Conservation (phyloP, 2,888 invertebrate species). For the Netelia fuscicornis region DNA sequence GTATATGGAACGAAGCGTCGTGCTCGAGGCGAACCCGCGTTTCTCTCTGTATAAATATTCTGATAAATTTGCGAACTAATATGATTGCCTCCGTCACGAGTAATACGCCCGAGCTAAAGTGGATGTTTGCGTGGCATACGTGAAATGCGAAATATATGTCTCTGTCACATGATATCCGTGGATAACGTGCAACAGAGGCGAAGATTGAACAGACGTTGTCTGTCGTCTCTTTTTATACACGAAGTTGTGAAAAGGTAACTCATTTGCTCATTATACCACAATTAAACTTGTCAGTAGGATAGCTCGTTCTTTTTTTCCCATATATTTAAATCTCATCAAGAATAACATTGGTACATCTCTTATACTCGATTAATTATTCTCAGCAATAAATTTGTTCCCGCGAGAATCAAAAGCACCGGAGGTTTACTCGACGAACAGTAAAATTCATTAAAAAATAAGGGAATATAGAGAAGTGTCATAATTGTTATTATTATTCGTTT, state of each 20-base stretch:
- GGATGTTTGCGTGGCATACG: conserved; percentile 61
- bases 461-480: no score
- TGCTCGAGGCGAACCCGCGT: background rate
- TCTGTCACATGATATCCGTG: background rate
- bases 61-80: conserved; percentile 80
- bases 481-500: background rate
- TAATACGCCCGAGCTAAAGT: conserved; percentile 72
- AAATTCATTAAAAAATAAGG: background rate
- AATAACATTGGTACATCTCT: conserved; percentile 4
- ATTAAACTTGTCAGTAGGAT: conserved; percentile 4
- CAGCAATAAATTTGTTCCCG: background rate
- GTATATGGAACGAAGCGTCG: background rate
- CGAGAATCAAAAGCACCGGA: no score
- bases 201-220: conserved; percentile 10
- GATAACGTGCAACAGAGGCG: background rate
- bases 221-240: background rate
- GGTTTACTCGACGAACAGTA: background rate
- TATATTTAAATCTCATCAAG: background rate
- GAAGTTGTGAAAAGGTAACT: background rate
- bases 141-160: conserved; percentile 70
- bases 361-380: background rate
- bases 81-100: conserved; percentile 77
- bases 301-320: background rate
- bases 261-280: background rate
- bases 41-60: conserved; percentile 77